Base-by-base conservation (phyloP, 2,797 vertebrate genomes). In the Enteromius radiatus region DNA sequence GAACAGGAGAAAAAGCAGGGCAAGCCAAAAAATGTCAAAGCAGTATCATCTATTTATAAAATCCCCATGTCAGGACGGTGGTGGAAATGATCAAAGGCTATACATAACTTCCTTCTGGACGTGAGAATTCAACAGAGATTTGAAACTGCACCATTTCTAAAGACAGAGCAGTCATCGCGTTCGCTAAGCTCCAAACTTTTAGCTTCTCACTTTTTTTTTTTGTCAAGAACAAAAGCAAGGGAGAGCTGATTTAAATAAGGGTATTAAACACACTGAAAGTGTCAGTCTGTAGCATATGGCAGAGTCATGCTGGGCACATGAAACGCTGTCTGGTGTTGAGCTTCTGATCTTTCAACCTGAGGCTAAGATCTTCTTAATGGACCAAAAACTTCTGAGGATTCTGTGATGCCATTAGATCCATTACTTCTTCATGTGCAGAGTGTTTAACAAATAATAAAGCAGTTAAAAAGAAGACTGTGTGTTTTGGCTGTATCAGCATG, bases 51-150 rank as follows among this genome's bases (percentile, higher is more conserved):
- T 81, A 36, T 81, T 81, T 81, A 45, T 74, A 74, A 31, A 70
- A 70, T 61, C 78, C 67, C 52, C 49, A 74, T 81, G 80, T 81
- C 56, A 74, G 80, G n/a, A 65, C 10, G 43, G 28, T 52, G 43
- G 56, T 74, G 59, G n/a, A 47, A 64, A 74, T 81, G 69, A 81
- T 81, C 80, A 81, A 81, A 81, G 21, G 69, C 69, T 64, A 74
- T 64, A 65, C 41, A 81, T 74, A 64, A 74, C 80, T 65, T 81
- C 43, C 80, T 74, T 81, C 43, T 81, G 80, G 80, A 81, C 69
- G 23, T 74, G 63, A 56, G 59, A 76, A 71, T 73, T 54, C 68
- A 81, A 63, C 79, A 56, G 80, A 82, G 59, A 75, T 67, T 81
- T 81, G 8, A 67, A 81, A 75, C 59, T 7, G 47, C 31, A 65